Percentiles rank a stretch among this genome's conserved stretches.
Conservation (phyloP, 30 jellyfish, hydroid and myxozoan species). For the Mastigias papua region DNA sequence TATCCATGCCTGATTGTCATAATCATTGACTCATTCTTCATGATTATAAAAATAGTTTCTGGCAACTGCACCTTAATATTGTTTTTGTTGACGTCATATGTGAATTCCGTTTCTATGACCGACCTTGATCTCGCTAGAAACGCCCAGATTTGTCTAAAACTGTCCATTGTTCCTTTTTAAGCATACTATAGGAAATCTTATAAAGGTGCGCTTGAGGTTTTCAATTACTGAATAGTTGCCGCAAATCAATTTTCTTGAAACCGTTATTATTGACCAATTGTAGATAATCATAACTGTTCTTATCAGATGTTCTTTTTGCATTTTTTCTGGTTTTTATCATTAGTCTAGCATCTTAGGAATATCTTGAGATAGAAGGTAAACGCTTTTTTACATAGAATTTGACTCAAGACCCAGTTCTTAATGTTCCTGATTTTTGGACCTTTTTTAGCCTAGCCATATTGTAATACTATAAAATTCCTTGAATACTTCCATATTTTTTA, state of each 20-base stretch:
- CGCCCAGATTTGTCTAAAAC: not conserved
- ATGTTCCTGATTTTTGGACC: too few relatives aligned
- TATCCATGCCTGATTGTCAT: too few relatives aligned
- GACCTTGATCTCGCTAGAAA: not conserved
- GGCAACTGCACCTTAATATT: too few relatives aligned
- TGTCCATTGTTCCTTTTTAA: not conserved
- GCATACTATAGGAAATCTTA: not conserved
- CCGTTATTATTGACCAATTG: not conserved
- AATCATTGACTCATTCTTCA: too few relatives aligned
- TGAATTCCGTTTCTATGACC: not conserved
- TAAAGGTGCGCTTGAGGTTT: slow-evolving; percentile 2
- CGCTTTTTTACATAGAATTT: too few relatives aligned
- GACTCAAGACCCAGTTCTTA: too few relatives aligned
- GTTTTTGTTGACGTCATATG: slow-evolving; percentile 10
- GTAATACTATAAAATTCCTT: too few relatives aligned
- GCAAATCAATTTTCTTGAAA: not conserved
- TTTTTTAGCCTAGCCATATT: too few relatives aligned
- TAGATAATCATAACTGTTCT: not conserved
- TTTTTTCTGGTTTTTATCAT: not conserved
- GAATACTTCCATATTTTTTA: too few relatives aligned
- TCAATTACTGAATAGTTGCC: not conserved
- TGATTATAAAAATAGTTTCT: too few relatives aligned
- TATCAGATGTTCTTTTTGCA: not conserved
- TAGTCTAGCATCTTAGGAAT: too few relatives aligned
- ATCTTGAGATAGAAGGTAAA: too few relatives aligned